phyloP scores from a whole-genome alignment of 2,888 invertebrate species.

The Trachelus stipa region DNA sequence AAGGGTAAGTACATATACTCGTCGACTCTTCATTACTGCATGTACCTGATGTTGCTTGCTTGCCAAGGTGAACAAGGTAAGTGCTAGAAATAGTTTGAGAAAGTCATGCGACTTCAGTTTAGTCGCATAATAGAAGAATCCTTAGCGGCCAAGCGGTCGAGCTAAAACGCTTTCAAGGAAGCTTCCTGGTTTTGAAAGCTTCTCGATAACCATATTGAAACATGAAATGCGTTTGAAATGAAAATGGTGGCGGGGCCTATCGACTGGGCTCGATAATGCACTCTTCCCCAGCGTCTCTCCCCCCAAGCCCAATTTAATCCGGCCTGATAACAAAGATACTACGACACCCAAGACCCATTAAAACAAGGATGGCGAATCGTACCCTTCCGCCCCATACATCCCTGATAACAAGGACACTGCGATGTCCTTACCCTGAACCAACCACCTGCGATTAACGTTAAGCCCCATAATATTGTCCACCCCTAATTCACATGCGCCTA shows the following conservation, averaged over 20 bases:
- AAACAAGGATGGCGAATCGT: background rate
- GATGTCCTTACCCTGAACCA: background rate
- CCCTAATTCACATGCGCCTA: background rate
- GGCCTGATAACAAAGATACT: background rate
- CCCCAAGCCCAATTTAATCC: background rate
- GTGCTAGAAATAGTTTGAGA: slow-evolving; percentile 33
- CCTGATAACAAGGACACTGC: background rate
- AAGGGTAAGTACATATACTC: slow-evolving; percentile 50
- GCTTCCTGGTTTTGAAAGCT: background rate
- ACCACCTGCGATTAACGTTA: background rate
- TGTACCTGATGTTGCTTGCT: slow-evolving; percentile 29
- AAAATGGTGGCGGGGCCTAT: slow-evolving; percentile 45
- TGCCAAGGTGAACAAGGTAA: slow-evolving; percentile 41
- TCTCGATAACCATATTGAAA: background rate
- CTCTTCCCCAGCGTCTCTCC: background rate
- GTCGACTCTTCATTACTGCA: background rate
- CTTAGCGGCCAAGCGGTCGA: background rate
- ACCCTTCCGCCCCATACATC: background rate
- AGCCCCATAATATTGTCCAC: background rate
- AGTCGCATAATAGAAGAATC: background rate
- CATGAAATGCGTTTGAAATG: background rate
- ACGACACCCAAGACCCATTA: background rate
- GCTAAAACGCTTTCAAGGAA: background rate
- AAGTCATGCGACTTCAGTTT: background rate
- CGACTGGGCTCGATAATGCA: slow-evolving; percentile 20